Evolutionary conservation across 2,113 vertebrate species (phyloP), one percentile per base, ranked within the genome.

Genomic region (Oreochromis spilurus): DNA sequence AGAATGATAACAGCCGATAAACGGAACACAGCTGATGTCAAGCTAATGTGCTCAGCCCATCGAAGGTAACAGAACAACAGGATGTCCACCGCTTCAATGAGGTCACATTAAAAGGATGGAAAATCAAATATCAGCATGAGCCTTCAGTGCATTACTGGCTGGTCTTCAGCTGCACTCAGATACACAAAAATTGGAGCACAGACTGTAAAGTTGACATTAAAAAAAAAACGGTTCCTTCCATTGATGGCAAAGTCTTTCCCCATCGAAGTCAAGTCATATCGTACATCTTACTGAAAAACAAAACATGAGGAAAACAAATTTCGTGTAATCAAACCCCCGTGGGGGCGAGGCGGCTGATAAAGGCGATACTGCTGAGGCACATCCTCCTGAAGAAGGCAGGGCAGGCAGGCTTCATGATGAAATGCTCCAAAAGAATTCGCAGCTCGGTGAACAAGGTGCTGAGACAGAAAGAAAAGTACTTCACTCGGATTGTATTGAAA

Each of bases 371-470:
- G 90, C 96, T 98, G 88, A 98, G 97, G 93, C 98, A 99, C 87
- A 99, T 97, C 95, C 97, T 98, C 96, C 99, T 97, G 95, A 99
- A 97, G 95, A 99, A 98, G 93, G 95, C 96, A 2, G 98, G 99
- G 89, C 98, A 99, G 0, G 96, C 96, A 2, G 99, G 99, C 90
- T 99, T 99, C 98, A 98, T 99, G 93, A 99, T 97, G 91, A 99
- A 95, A 84, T 99, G 98, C 92, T 99, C 98, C 87, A 99, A 95
- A 82, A 99, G 97, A 87, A 99, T 97, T 87, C 98, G 96, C 89
- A 99, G 96, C 94, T 99, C 99, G 0, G 98, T 98, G 94, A 99
- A 99, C 85, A 99, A 96, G 82, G 97, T 97, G 95, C 99, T 99
- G 96, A 1, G 75, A 40, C 4, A 34, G 82, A 67, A 62, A 80